These are phyloP conservation scores for Abrostola triplasia DNA, from an alignment of 2,888 invertebrate genomes.

Conservation along the genomic window DNA sequence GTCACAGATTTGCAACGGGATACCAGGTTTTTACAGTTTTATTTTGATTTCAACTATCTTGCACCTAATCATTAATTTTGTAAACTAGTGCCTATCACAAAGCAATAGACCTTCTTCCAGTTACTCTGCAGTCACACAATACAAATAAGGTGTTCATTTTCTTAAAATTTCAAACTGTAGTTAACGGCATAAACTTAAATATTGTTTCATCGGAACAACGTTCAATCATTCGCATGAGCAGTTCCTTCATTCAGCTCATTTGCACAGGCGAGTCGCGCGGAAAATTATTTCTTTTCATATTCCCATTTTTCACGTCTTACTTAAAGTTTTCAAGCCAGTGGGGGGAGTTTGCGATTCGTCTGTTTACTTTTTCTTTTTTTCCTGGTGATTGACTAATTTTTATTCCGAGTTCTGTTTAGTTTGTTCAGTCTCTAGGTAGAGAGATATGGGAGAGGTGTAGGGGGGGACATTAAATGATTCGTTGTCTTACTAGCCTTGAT, in stretches of 20 bases:
- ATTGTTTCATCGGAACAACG: conserved; percentile 82
- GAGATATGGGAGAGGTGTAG: neutral
- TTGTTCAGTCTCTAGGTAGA: conserved; percentile 14
- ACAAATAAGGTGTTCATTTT: neutral
- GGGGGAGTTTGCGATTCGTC: conserved; percentile 70
- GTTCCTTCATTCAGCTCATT: conserved; percentile 87
- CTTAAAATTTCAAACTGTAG: conserved; percentile 28
- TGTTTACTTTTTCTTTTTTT: conserved; percentile 76
- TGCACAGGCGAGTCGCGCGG: conserved; percentile 87
- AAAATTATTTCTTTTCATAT: conserved; percentile 89
- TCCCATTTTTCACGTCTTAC: conserved; percentile 87
- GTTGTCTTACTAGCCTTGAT: no score
- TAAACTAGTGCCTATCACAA: no score
- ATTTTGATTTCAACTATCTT: no score
- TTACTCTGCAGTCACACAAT: neutral
- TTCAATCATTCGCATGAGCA: conserved; percentile 87
- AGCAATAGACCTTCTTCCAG: no score
- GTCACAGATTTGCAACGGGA: no score
- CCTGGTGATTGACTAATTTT: conserved; percentile 58
- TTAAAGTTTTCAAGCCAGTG: conserved; percentile 80
- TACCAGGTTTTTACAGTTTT: no score
- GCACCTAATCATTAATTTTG: no score
- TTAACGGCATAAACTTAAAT: conserved; percentile 67
- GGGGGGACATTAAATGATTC: no score
- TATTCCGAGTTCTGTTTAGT: conserved; percentile 46